These are phyloP conservation scores for Heliconius nattereri DNA, from an alignment of 1,140 invertebrate genomes.

Conservation along the genomic window DNA sequence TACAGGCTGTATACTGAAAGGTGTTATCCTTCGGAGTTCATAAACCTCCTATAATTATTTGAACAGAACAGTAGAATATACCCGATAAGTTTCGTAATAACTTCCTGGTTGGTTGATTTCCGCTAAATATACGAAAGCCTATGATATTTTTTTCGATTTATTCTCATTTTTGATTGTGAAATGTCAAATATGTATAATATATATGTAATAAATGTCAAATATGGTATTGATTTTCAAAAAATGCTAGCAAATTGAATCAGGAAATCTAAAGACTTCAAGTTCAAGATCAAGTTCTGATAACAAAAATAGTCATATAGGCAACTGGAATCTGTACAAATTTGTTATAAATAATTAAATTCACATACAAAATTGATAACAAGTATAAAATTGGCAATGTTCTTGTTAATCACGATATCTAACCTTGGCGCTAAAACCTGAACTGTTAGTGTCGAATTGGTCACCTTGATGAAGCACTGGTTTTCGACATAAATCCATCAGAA, in stretches of 20 bases:
- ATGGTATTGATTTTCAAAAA: not conserved
- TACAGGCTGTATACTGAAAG: constrained; percentile 42
- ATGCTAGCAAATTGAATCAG: not conserved
- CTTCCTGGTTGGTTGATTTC: constrained; percentile 52
- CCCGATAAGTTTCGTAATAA: constrained; percentile 40
- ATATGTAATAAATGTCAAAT: no score
- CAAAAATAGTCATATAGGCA: no score
- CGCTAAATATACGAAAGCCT: constrained; percentile 29
- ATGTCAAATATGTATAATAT: not conserved
- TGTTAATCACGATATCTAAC: not conserved
- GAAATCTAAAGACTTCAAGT: not conserved
- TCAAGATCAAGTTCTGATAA: no score
- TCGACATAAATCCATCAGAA: constrained; percentile 54
- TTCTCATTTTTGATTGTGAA: not conserved
- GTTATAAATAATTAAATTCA: no score
- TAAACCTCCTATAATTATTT: constrained; percentile 30
- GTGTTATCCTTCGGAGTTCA: constrained; percentile 52
- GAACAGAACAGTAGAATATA: not conserved
- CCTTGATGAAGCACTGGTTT: constrained; percentile 54
- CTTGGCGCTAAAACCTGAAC: constrained; percentile 13
- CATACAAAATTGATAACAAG: no score
- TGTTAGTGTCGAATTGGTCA: constrained; percentile 42
- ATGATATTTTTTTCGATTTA: not conserved
- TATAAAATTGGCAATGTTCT: not conserved
- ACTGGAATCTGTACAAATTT: no score